Base-by-base conservation (phyloP, 2,888 invertebrate genomes). In the Caenorhabditis angaria region DNA sequence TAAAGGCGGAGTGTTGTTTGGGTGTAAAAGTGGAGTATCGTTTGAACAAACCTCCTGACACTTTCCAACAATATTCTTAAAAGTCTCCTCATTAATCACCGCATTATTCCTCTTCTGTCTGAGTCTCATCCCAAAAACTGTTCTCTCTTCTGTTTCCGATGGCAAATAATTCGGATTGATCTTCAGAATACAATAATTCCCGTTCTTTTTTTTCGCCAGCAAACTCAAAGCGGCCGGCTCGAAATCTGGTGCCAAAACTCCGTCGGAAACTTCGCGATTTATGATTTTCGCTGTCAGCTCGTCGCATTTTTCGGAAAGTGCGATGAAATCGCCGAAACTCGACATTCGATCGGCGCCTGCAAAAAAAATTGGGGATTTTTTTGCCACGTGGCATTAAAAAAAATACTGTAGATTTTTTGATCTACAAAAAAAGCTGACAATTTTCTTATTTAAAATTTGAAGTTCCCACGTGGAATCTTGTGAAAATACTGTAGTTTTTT, bases 301-400 rank as follows among this genome's bases (percentile, higher is more conserved):
- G 89, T 99, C 97, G 87, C 97, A 99, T 0, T 90, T 89, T 88
- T 96, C 95, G 0, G 96, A 97, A 0, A 99, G 88, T 0, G 96
- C 95, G 41, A 97, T 91, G 88, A 97, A 97, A 89, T 99, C 99
- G 0, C 99, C 97, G 89, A 97, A 99, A 0, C 97, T 97, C 10
- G 96, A 97, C 97, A 99, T 97, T 62, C 97, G 91, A 89, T 99
- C 97, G 20, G 97, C 96, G 59, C 97, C 90, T 90, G 70, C 50
- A 82, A 71, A 18, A 22, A 55, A 22, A 4, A 22, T 32, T 32
- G 41, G 41, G 6, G n/a, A n/a, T n/a, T n/a, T n/a, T n/a, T n/a
- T n/a, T n/a, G n/a, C n/a, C n/a, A n/a, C n/a, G n/a, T n/a, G n/a
- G n/a, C n/a, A n/a, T n/a, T n/a, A n/a, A n/a, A n/a, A n/a, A n/a